A percentile compares a stretch with the other conserved stretches of the same genome.
Conservation (phyloP, 2,113 vertebrate species). For the Chlamydotis undulata region DNA sequence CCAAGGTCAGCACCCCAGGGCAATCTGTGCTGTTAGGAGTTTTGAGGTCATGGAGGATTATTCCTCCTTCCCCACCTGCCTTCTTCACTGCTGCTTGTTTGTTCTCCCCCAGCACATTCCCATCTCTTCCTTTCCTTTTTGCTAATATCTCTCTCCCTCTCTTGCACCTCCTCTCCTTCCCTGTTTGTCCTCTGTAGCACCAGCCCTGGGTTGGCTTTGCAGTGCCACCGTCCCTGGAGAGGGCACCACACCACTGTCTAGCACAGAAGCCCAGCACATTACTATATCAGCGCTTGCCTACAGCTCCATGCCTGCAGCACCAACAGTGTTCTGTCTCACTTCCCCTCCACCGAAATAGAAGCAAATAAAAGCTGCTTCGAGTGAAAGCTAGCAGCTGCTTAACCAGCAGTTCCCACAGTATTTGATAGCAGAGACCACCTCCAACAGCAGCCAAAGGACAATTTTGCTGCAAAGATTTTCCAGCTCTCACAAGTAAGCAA, state of each 20-base stretch:
- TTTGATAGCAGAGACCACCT: background rate
- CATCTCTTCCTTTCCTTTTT: background rate
- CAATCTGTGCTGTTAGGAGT: background rate
- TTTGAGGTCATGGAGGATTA: background rate
- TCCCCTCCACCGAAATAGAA: background rate
- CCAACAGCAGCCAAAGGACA: background rate
- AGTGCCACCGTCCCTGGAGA: background rate
- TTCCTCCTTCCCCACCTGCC: background rate
- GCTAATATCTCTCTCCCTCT: background rate
- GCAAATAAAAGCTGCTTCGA: background rate
- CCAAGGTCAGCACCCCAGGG: accelerated
- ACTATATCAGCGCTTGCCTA: background rate
- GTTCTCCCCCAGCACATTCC: background rate
- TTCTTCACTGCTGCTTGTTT: background rate
- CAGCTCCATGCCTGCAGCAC: background rate
- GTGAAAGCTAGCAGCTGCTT: background rate
- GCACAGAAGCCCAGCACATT: background rate
- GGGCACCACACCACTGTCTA: background rate
- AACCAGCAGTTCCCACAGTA: background rate
- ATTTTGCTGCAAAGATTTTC: background rate
- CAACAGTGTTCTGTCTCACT: background rate
- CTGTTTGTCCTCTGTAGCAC: background rate
- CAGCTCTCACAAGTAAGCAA: background rate
- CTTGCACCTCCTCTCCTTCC: background rate
- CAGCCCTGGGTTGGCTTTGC: background rate